Base-by-base conservation (phyloP, 2,113 vertebrate species). In the Tragelaphus strepsiceros region DNA sequence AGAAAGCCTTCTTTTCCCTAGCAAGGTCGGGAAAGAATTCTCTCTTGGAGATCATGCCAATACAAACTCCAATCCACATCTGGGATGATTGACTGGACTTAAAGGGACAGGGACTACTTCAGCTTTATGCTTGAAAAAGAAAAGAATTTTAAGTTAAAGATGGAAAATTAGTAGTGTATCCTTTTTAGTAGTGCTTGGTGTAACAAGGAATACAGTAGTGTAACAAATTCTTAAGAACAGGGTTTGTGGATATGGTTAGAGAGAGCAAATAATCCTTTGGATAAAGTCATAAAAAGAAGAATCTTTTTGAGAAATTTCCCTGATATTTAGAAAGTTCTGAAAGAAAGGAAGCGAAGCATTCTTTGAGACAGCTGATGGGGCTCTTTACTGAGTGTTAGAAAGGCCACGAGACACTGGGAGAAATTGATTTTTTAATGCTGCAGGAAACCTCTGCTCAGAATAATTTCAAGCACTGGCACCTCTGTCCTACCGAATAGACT, bases 71-170 rank as follows among this genome's bases (percentile, higher is more conserved):
- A 82, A 90, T 71, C 82, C 61, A 62, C 67, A 54, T 85, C 94
- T 74, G 67, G 58, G 56, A 89, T 85, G n/a, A 83, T 35, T 35
- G 59, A 46, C 92, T 28, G 88, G 78, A 90, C n/a, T 98, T 97
- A 98, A 96, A 97, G 92, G 59, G 92, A 88, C 67, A 88, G 84
- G n/a, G 49, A 58, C 24, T 15, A 54, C 46, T 91, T 93, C 54
- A 77, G 32, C 77, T 88, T 96, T 58, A 90, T 11, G 83, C 51
- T 81, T 21, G 30, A 32, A 32, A 54, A 92, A 84, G 43, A 43
- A n/a, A 80, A 54, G 15, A 92, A 9, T 74, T 61, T 91, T 82
- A 94, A 91, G 26, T 87, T 88, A 86, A 78, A 91, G 58, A 53
- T 39, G 46, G 53, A 90, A 81, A 88, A 74, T 74, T 15, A 30